Evolutionary conservation across 2,888 invertebrate species (phyloP).

Genomic region (Pheosia gnoma): DNA sequence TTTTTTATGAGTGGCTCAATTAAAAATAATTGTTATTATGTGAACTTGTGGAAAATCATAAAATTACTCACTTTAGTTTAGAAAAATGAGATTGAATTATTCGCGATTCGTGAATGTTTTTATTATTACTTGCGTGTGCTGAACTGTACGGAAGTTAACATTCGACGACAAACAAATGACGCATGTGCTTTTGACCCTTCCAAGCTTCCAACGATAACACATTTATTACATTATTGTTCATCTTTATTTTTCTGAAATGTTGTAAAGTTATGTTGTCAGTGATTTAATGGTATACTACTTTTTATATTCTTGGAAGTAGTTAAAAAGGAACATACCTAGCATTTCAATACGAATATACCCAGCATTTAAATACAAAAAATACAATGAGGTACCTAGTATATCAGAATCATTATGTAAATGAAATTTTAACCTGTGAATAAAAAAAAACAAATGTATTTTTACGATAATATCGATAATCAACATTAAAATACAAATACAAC

Average conservation of each 20-base stretch:
- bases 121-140: conserved; percentile 16
- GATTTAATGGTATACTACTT: no score
- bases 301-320: no score
- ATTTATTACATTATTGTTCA: conserved; percentile 1
- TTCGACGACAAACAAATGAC: conserved; percentile 34
- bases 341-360: no score
- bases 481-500: neutral
- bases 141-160: conserved; percentile 31
- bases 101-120: neutral
- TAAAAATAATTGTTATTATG: conserved; percentile 48
- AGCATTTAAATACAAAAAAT: no score
- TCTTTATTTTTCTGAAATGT: no score
- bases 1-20: conserved; percentile 48
- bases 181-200: conserved; percentile 19
- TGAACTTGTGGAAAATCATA: neutral
- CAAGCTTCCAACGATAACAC: neutral
- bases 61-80: neutral
- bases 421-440: no score
- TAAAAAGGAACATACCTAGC: no score
- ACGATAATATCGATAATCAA: no score
- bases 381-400: no score
- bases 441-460: no score
- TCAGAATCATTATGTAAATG: no score
- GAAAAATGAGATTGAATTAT: neutral
- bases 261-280: no score